Evolutionary conservation across 2,888 invertebrate species (phyloP).

Genomic region (Parelbella ahira): DNA sequence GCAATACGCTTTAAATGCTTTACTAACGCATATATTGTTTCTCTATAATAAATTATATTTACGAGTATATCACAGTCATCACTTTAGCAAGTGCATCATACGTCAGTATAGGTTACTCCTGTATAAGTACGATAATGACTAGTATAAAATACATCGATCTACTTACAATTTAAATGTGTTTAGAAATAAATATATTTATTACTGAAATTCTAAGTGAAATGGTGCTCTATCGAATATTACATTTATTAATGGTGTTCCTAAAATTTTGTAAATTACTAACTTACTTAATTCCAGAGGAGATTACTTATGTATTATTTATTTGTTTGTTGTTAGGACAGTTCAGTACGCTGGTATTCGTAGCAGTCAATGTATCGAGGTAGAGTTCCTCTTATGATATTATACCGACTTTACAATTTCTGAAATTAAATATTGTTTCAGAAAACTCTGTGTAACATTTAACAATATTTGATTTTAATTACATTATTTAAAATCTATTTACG

Average conservation of each 20-base stretch:
- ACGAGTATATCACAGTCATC: slow-evolving; percentile 79
- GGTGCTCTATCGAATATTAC: slow-evolving; percentile 39
- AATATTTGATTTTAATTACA: no score
- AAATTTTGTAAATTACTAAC: slow-evolving; percentile 18
- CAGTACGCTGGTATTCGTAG: no score
- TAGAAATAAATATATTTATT: slow-evolving; percentile 29
- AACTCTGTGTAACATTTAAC: no score
- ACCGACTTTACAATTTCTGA: no score
- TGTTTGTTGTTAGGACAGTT: background rate
- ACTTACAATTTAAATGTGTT: slow-evolving; percentile 23
- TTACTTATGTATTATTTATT: no score
- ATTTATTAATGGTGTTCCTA: slow-evolving; percentile 30
- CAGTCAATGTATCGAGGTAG: no score
- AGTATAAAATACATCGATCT: slow-evolving; percentile 28
- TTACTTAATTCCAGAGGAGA: no score
- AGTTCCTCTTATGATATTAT: no score
- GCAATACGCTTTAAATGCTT: slow-evolving; percentile 39
- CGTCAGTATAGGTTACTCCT: slow-evolving; percentile 43
- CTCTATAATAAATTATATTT: slow-evolving; percentile 58
- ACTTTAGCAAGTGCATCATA: slow-evolving; percentile 72
- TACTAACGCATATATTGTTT: slow-evolving; percentile 65
- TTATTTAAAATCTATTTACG: no score
- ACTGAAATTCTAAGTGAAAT: slow-evolving; percentile 37
- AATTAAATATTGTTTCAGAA: no score
- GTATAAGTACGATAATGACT: slow-evolving; percentile 33